Evolutionary conservation across 1,140 invertebrate genomes (phyloP).

Genomic region (Cotesia glomerata): DNA sequence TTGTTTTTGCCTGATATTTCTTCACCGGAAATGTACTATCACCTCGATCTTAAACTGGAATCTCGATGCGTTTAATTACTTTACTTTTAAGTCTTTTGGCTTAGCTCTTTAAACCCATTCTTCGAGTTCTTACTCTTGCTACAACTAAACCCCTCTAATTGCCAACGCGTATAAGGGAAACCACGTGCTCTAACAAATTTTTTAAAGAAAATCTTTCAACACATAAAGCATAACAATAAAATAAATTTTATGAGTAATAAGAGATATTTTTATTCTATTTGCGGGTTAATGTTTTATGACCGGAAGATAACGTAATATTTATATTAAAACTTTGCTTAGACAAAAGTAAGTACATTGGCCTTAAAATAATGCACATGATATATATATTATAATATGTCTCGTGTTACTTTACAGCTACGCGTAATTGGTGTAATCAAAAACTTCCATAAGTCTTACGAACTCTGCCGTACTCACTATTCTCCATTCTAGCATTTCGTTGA

Average conservation of each 20-base stretch:
- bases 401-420: conserved; percentile 34
- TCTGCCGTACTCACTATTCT: too few relatives aligned
- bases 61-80: conserved; percentile 36
- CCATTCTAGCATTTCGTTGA: too few relatives aligned
- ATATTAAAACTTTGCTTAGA: background rate
- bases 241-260: background rate
- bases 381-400: background rate
- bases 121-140: background rate
- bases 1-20: background rate
- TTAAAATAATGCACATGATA: background rate
- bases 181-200: background rate
- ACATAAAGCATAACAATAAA: background rate
- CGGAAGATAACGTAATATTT: conserved; percentile 11
- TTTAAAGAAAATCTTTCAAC: background rate
- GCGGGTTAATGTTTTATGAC: background rate
- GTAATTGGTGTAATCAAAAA: conserved; percentile 33
- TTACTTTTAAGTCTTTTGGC: conserved; percentile 18
- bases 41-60: conserved; percentile 27
- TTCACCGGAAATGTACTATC: conserved; percentile 31
- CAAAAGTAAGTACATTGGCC: conserved; percentile 16
- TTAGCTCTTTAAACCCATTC: background rate
- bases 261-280: too few relatives aligned
- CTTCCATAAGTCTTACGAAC: too few relatives aligned
- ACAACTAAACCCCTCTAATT: background rate
- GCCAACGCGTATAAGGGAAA: too few relatives aligned